Conservation (phyloP, 2,797 vertebrate species). For the Syngnathus rostellatus region DNA sequence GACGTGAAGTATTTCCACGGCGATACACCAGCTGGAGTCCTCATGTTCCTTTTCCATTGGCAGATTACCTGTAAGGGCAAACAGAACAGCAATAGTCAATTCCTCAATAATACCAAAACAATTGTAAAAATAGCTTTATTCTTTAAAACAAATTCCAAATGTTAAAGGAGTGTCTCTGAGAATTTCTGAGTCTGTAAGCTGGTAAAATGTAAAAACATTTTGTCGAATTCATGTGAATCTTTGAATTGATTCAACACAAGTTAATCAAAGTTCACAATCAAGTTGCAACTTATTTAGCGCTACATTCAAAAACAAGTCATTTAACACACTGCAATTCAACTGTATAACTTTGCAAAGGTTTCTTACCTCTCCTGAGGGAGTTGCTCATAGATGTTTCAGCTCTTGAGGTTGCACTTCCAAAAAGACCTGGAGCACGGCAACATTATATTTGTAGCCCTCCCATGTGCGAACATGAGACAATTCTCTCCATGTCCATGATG, state of each 20-base stretch:
- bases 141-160: neutral
- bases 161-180: neutral
- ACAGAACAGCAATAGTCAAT: neutral
- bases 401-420: constrained; percentile 14
- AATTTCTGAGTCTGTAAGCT: neutral
- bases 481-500: constrained; percentile 53
- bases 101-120: neutral
- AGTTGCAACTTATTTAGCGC: neutral
- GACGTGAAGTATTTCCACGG: constrained; percentile 38
- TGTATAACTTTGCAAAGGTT: constrained; percentile 1
- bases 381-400: constrained; percentile 10
- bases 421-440: neutral
- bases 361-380: constrained; percentile 45
- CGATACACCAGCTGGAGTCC: constrained; percentile 6
- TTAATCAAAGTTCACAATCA: neutral
- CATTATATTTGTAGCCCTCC: constrained; percentile 7
- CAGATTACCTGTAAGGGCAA: constrained; percentile 10
- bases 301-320: neutral
- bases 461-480: constrained; percentile 31
- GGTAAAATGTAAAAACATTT: neutral
- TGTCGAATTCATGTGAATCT: neutral
- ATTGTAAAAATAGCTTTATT: neutral
- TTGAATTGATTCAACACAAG: neutral
- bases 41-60: constrained; percentile 19
- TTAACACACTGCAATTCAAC: neutral